Conservation (phyloP, 2,888 invertebrate genomes). For the Cosmia pyralina region DNA sequence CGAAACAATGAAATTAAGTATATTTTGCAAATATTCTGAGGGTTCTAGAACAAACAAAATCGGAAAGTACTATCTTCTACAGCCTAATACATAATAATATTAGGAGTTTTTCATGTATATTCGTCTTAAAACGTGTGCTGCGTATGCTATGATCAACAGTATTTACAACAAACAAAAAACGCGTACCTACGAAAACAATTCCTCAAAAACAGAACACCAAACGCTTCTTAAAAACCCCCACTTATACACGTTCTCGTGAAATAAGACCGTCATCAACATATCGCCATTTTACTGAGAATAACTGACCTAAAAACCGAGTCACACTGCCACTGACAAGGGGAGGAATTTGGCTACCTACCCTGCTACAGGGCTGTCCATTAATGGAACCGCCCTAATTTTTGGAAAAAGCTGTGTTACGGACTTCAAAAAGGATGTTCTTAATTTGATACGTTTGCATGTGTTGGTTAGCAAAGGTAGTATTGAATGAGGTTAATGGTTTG, state of each 20-base stretch:
- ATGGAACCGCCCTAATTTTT: slow-evolving; percentile 23
- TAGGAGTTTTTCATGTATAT: background rate
- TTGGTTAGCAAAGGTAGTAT: slow-evolving; percentile 7
- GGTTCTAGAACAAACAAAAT: background rate
- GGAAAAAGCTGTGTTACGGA: slow-evolving; percentile 18
- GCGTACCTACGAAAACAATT: background rate
- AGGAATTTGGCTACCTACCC: slow-evolving; percentile 50
- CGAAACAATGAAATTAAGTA: no score
- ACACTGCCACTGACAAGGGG: slow-evolving; percentile 56
- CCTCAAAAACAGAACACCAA: slow-evolving; percentile 21
- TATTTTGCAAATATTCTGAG: background rate
- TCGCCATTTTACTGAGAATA: slow-evolving; percentile 63
- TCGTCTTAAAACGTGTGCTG: background rate
- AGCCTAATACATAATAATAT: background rate
- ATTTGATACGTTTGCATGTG: slow-evolving; percentile 28
- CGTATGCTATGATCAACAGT: background rate
- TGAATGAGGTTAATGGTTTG: slow-evolving; percentile 22
- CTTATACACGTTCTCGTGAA: slow-evolving; percentile 55
- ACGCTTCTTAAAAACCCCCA: slow-evolving; percentile 26
- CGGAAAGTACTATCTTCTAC: no score
- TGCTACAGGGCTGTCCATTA: slow-evolving; percentile 20
- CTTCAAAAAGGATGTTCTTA: slow-evolving; percentile 30
- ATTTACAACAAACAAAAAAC: slow-evolving; percentile 10
- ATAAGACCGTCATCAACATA: slow-evolving; percentile 68
- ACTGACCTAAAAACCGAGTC: slow-evolving; percentile 78